Base-by-base conservation (phyloP, 1,140 invertebrate species). In the Argopecten irradians region DNA sequence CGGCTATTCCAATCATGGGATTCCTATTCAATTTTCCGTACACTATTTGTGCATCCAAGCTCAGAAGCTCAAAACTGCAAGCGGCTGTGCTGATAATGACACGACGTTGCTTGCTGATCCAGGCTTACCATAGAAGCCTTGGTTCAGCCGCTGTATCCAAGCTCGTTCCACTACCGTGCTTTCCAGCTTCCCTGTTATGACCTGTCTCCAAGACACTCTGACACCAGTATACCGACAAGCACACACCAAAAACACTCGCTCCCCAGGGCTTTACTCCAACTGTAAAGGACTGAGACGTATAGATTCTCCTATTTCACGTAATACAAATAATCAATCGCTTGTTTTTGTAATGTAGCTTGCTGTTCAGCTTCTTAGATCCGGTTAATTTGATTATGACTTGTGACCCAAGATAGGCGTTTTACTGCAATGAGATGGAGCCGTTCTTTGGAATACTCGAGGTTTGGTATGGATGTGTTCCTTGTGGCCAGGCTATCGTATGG, bases 1-100 rank as follows among this genome's bases (percentile, higher is more conserved):
- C 55, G 55, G 55, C 55, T 71, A 71, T 71, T 71, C 55, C 55
- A 71, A 71, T 71, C 55, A 71, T 71, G 55, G 55, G 55, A 71
- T 71, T 71, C 55, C 55, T 71, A 71, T 71, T 71, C 55, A 71
- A 71, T 71, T 71, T 71, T 71, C 55, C 55, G 55, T 71, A 71
- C 55, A 71, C 55, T 71, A 71, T 71, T 71, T 71, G 55, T 71
- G 55, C 55, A 71, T 71, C 55, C 55, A 71, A 71, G 55, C 55
- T 71, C 55, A 71, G 55, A 71, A 71, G 55, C 55, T 71, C 55
- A 71, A 71, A 71, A 71, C 55, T 71, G 55, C 55, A 71, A 71
- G 55, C 55, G 55, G 55, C 55, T 71, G 22, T 71, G 55, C 5
- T 71, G 55, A 71, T 71, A 71, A 71, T 71, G 55, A 71, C 55